Evolutionary conservation across 2,113 vertebrate species (phyloP).

Genomic region (Laticauda colubrina): DNA sequence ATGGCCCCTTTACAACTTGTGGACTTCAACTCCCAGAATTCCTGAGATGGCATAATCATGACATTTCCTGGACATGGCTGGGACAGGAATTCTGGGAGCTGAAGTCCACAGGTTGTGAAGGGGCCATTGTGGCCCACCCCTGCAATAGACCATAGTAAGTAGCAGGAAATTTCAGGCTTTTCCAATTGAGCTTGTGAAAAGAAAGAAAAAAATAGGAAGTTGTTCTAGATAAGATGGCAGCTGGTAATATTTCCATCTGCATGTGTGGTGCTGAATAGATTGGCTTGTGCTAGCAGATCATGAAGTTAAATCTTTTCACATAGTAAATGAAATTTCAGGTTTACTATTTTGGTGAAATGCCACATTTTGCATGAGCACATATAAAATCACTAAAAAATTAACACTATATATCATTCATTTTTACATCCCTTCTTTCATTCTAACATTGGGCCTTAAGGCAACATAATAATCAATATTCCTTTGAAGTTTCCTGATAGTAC

Average conservation of each 20-base stretch:
- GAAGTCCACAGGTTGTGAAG: too few relatives aligned
- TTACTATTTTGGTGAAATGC: background rate
- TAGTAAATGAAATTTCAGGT: background rate
- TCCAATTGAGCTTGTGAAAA: background rate
- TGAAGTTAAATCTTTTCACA: background rate
- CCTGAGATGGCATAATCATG: too few relatives aligned
- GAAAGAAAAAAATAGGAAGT: background rate
- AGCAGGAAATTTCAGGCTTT: background rate
- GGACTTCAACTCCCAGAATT: too few relatives aligned
- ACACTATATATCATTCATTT: background rate
- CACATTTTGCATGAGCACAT: background rate
- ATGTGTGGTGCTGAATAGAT: background rate
- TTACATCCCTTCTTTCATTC: conserved; percentile 11
- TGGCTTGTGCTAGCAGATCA: background rate
- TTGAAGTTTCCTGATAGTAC: conserved; percentile 4
- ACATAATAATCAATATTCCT: conserved; percentile 15
- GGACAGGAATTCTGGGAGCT: too few relatives aligned
- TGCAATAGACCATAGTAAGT: background rate
- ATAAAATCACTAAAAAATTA: background rate
- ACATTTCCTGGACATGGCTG: too few relatives aligned
- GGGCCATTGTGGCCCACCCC: too few relatives aligned
- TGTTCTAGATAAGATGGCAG: background rate
- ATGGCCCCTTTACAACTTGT: too few relatives aligned
- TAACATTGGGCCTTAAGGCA: conserved; percentile 1
- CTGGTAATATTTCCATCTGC: background rate